Evolutionary conservation across 2,888 invertebrate genomes (phyloP).

Genomic region (Trissolcus japonicus): DNA sequence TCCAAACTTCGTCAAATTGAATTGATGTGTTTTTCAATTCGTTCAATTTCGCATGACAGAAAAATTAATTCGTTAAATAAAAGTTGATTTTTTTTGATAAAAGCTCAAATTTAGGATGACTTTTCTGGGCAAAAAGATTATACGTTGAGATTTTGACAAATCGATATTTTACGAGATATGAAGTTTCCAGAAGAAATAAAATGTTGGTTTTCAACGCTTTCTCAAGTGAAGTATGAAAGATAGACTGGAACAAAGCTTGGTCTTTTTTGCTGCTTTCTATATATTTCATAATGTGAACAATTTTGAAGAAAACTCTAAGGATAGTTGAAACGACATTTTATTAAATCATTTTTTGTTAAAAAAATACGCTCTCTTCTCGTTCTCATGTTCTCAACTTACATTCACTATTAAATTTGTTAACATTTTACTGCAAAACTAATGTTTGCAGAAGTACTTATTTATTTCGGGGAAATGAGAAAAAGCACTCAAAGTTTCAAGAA

Average conservation of each 20-base stretch:
- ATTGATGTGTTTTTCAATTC: background rate
- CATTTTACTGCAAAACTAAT: background rate
- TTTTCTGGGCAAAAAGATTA: constrained; percentile 9
- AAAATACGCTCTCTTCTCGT: background rate
- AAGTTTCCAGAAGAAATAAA: constrained; percentile 42
- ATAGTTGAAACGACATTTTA: background rate
- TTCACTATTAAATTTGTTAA: background rate
- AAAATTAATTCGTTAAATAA: constrained; percentile 21
- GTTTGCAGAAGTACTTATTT: too few species aligned
- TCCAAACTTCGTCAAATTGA: constrained; percentile 5
- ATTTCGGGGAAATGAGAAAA: background rate
- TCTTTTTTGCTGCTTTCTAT: constrained; percentile 32
- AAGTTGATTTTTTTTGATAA: constrained; percentile 18
- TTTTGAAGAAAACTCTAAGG: constrained; percentile 18
- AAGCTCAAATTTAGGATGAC: constrained; percentile 16
- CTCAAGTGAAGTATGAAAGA: constrained; percentile 48
- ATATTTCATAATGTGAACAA: constrained; percentile 22
- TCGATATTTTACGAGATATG: constrained; percentile 46
- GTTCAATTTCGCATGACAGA: constrained; percentile 2
- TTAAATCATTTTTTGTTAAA: background rate
- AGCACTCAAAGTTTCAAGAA: constrained; percentile 1
- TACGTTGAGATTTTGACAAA: constrained; percentile 28
- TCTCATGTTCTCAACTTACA: background rate
- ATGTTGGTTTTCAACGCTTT: constrained; percentile 43
- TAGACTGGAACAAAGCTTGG: constrained; percentile 38